These are phyloP conservation scores for Acronicta psi DNA, from an alignment of 2,888 invertebrate species.

Conservation along the genomic window DNA sequence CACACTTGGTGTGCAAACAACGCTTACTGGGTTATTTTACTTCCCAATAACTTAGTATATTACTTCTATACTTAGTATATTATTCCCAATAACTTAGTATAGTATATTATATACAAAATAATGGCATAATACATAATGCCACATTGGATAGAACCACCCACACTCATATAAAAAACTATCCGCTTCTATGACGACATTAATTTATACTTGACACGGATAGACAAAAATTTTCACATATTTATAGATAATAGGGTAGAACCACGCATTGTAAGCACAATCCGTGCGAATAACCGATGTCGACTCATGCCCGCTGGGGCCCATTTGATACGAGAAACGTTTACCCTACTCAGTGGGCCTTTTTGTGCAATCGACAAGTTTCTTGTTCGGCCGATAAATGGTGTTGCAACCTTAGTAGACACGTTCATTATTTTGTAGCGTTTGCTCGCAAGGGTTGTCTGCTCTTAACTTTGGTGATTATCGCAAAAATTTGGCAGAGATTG, in stretches of 20 bases:
- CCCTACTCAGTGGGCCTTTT: conserved; percentile 45
- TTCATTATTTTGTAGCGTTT: background rate
- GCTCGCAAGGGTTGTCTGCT: too few species aligned
- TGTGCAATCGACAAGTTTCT: conserved; percentile 49
- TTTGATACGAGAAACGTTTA: conserved; percentile 43
- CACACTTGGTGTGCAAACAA: too few species aligned
- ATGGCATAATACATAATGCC: background rate
- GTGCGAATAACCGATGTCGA: conserved; percentile 27
- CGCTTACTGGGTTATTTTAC: too few species aligned
- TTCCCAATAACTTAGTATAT: background rate
- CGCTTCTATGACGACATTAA: conserved; percentile 20
- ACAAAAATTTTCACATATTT: conserved; percentile 24
- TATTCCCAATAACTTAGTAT: too few species aligned
- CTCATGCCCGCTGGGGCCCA: conserved; percentile 43
- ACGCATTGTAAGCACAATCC: conserved; percentile 36
- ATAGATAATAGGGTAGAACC: conserved; percentile 32
- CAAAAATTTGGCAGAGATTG: too few species aligned
- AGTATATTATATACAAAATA: too few species aligned
- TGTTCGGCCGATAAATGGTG: conserved; percentile 31
- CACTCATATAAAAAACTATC: conserved; percentile 9
- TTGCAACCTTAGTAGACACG: conserved; percentile 9
- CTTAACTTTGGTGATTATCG: too few species aligned
- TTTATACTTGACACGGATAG: conserved; percentile 22
- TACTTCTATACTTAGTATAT: too few species aligned
- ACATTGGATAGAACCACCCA: conserved; percentile 1